Evolutionary conservation across 1,140 invertebrate genomes (phyloP), one percentile per base, ranked within the genome.

Genomic region (Matsumurasca onukii): DNA sequence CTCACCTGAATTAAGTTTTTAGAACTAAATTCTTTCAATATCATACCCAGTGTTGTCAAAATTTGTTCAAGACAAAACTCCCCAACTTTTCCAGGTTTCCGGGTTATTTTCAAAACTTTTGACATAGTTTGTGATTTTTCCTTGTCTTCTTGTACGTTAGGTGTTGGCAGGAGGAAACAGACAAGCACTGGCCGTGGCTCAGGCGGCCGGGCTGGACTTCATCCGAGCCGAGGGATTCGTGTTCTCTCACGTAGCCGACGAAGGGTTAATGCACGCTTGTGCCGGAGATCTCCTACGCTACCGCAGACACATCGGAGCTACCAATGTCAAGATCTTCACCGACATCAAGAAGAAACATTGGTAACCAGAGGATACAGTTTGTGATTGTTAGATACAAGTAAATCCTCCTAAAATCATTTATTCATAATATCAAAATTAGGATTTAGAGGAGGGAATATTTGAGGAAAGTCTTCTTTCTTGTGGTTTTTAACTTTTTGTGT

Each of bases 331-430:
- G 2, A 79, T 94, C 17, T 88, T 93, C 67, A 86, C 88, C 1
- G 93, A 95, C 81, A 85, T 95, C 2, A 95, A 95, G 76, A 95
- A 95, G 76, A 95, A 95, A 77, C 92, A 95, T 75, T 90, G 88
- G 88, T 89, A 74, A 61, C n/a, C n/a, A n/a, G n/a, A n/a, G n/a
- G n/a, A 13, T n/a, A 13, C 12, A n/a, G n/a, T n/a, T n/a, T n/a
- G n/a, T n/a, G n/a, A n/a, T n/a, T n/a, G n/a, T n/a, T n/a, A n/a
- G n/a, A n/a, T n/a, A n/a, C n/a, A n/a, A n/a, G n/a, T n/a, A n/a
- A n/a, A n/a, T n/a, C n/a, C n/a, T n/a, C n/a, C n/a, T n/a, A n/a
- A n/a, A n/a, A n/a, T n/a, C n/a, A n/a, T n/a, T n/a, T n/a, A n/a
- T n/a, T n/a, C n/a, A n/a, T n/a, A n/a, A n/a, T n/a, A n/a, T n/a